A percentile compares a stretch with the other conserved stretches of the same genome.
Conservation (phyloP, 37 sponge, comb jelly and placozoan genomes). For the Chondrilla cf. caribensis region DNA sequence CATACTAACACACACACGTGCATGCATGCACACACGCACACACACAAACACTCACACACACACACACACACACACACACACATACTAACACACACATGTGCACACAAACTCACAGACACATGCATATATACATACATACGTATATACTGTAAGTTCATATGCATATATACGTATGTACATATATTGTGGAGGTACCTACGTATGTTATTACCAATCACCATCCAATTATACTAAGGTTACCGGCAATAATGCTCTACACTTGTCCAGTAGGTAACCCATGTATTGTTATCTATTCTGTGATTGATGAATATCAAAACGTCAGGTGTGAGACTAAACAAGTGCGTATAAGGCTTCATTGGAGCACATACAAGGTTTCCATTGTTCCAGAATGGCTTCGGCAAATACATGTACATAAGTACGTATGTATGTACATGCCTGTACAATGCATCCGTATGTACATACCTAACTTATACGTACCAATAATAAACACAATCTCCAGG, state of each 20-base stretch:
- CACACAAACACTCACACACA: neutral
- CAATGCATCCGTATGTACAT: too few species aligned
- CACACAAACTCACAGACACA: constrained; percentile 9
- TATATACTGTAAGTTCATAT: neutral
- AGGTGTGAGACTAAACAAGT: too few species aligned
- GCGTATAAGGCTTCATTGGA: too few species aligned
- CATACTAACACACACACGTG: constrained; percentile 15
- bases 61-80: constrained; percentile 18
- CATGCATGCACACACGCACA: neutral
- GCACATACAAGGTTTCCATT: too few species aligned
- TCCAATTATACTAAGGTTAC: too few species aligned
- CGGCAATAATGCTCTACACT: too few species aligned
- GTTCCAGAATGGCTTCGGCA: neutral
- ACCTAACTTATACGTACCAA: too few species aligned
- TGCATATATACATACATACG: neutral
- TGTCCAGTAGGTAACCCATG: too few species aligned
- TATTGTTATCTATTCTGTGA: too few species aligned
- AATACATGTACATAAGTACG: neutral
- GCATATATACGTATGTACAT: neutral
- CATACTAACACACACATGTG: neutral
- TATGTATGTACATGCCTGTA: neutral
- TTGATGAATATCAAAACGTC: too few species aligned
- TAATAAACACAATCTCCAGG: too few species aligned
- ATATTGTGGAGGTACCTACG: neutral
- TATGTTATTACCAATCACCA: too few species aligned